Percentiles rank a stretch among this genome's conserved stretches.
Conservation (phyloP, 2,113 vertebrate species). For the Carassius auratus region DNA sequence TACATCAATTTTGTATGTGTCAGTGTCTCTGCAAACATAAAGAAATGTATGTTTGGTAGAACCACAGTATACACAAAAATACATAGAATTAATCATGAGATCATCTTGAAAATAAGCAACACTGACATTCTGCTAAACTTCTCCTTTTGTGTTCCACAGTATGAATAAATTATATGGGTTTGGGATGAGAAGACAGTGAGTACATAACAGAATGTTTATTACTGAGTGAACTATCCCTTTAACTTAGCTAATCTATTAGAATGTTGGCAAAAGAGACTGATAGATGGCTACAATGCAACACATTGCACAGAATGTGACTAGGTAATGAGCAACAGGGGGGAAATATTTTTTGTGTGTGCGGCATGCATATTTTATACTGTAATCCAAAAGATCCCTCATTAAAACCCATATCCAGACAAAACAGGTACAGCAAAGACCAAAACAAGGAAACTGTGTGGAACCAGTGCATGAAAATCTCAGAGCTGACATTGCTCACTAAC, state of each 20-base stretch:
- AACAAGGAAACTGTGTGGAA: not conserved
- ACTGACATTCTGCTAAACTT: too few relatives aligned
- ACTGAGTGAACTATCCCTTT: not conserved
- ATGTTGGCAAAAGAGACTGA: not conserved
- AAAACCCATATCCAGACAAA: not conserved
- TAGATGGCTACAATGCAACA: not conserved
- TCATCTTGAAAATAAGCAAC: too few relatives aligned
- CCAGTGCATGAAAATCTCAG: not conserved
- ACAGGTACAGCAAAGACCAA: not conserved
- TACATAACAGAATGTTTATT: not conserved
- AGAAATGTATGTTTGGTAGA: too few relatives aligned
- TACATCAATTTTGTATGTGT: too few relatives aligned
- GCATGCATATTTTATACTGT: not conserved
- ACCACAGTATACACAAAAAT: too few relatives aligned
- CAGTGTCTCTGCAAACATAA: too few relatives aligned
- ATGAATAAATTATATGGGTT: not conserved
- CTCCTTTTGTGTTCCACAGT: not conserved
- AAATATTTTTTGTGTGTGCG: constrained; percentile 20
- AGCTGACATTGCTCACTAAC: not conserved
- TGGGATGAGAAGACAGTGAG: not conserved
- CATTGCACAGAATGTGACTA: constrained; percentile 10
- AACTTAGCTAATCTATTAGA: not conserved
- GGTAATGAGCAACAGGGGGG: constrained; percentile 38
- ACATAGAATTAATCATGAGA: too few relatives aligned
- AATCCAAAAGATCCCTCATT: constrained; percentile 3